Evolutionary conservation across 2,113 vertebrate species (phyloP), one percentile per base, ranked within the genome.

Genomic region (Telmatochromis sp.): DNA sequence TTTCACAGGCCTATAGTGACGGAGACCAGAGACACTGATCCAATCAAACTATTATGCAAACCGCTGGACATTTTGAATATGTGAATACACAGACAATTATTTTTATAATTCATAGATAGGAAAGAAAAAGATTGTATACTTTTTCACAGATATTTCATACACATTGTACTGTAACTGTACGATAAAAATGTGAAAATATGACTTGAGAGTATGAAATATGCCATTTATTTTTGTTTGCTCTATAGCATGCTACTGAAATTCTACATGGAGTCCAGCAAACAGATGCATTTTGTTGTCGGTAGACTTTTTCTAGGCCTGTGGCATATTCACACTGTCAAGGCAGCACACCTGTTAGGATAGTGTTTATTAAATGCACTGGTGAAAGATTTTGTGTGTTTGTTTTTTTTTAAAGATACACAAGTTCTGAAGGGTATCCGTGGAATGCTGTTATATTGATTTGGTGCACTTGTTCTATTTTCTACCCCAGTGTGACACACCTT

Each of bases 21-120:
- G 90, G 88, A 83, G 89, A 93, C 89, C 91, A 91, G 87, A 90
- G 90, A 93, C 87, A 81, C 3, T 83, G 93, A 95, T 94, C 92
- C 93, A 90, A 92, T 95, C 92, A 94, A 93, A 95, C 94, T 86
- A 94, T 96, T 96, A 97, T 96, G 96, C 96, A 97, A 97, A 95
- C 92, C 89, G 91, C 92, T 91, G 95, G 96, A 96, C 91, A 96
- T 96, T 96, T 97, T 96, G 83, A 96, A 95, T 94, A 96, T 89
- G 91, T 94, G 92, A 78, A 78, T 92, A 92, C 87, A 93, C 84
- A 94, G 81, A 93, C 93, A 75, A 91, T 92, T 97, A 97, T 97
- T 97, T 97, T 96, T 97, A 60, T 96, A 96, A 91, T 84, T 94
- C 92, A 89, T 79, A 92, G 82, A 68, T 92, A 91, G 89, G 86